Evolutionary conservation across 2,797 vertebrate species (phyloP), one percentile per base, ranked within the genome.

Genomic region (Muscicapa comitata): DNA sequence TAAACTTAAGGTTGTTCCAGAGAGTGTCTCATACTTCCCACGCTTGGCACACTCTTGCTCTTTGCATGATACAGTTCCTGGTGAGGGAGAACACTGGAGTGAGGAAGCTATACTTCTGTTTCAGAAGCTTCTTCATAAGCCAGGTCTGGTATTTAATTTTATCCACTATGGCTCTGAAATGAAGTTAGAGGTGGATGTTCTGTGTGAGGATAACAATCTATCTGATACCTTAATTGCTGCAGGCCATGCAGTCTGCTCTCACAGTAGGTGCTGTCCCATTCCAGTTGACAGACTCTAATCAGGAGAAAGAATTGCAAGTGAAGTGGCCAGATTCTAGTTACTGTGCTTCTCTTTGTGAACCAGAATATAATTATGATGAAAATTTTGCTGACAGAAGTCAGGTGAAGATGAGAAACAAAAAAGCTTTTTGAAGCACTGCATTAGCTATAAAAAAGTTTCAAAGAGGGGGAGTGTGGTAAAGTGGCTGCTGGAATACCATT

Each of bases 171-270:
- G 96, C 75, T 96, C 96, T 79, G 97, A 97, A 71, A 95, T 96
- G 55, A 97, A 97, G 75, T 98, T 98, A 95, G 98, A 98, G 76
- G 98, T 99, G 57, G 98, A 99, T 78, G 28, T 99, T 80, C 35
- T 98, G 54, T 88, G 88, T 12, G 96, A 97, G 38, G 91, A 97
- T 6, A 93, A 55, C n/a, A 97, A 87, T 92, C 83, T 99, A 4
- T 98, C 98, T 50, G 74, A 96, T 58, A 47, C 43, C 7, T 93
- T 98, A 81, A 92, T 98, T 95, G 79, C 86, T 43, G 96, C 92
- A 65, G 97, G 97, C 40, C 67, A 96, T 17, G 98, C 97, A 18
- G 16, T 78, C 16, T 96, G 50, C 75, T 93, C 84, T 74, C 53
- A 88, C 58, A 79, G 66, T 58, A 77, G 43, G 59, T 67, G 90